Evolutionary conservation across 2,797 vertebrate species (phyloP).

Genomic region (Lithobates sylvaticus): DNA sequence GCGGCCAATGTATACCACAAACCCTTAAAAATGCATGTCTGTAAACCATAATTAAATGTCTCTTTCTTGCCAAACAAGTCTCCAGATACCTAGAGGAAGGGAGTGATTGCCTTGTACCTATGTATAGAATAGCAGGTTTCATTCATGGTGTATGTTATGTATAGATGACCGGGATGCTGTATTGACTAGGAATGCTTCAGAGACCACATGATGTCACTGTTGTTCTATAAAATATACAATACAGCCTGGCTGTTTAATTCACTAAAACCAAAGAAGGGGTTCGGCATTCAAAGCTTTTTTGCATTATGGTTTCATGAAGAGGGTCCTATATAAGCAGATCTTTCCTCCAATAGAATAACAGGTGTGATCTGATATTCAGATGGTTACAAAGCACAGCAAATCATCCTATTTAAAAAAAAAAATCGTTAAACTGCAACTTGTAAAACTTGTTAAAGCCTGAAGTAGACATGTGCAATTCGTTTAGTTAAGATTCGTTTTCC

Average conservation of each 20-base stretch:
- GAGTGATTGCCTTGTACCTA: background rate
- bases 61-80: background rate
- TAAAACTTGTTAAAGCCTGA: too few relatives aligned
- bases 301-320: background rate
- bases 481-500: too few relatives aligned
- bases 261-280: conserved; percentile 8
- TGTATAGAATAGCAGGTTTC: background rate
- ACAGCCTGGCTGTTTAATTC: background rate
- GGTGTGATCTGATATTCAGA: too few relatives aligned
- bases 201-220: conserved; percentile 62
- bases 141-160: conserved; percentile 2
- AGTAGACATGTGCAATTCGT: too few relatives aligned
- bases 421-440: too few relatives aligned
- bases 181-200: conserved; percentile 40
- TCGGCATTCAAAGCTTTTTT: background rate
- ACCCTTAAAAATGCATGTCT: background rate
- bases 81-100: background rate
- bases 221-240: conserved; percentile 45
- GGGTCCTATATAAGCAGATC: too few relatives aligned
- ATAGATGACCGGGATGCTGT: conserved; percentile 35
- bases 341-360: too few relatives aligned
- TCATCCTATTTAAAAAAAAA: too few relatives aligned
- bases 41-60: background rate
- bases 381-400: too few relatives aligned
- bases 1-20: background rate